Percentiles rank a stretch among this genome's conserved stretches.
Conservation (phyloP, 2,888 invertebrate genomes). For the Portevinia maculata region DNA sequence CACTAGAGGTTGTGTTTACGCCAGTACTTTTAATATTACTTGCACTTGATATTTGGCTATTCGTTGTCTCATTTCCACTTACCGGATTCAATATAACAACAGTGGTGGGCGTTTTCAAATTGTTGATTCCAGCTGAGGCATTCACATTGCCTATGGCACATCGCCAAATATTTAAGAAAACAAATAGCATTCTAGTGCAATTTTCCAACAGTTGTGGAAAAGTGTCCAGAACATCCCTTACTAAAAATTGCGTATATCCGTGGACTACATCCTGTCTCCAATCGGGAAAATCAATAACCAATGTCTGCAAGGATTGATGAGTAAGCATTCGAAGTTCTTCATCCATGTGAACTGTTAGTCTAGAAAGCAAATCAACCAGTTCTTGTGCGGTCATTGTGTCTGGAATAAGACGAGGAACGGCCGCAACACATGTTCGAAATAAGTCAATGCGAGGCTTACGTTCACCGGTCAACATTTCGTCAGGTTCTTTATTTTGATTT, state of each 20-base stretch:
- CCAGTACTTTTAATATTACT: constrained; percentile 78
- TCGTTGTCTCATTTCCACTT: constrained; percentile 80
- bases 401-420: constrained; percentile 98
- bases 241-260: constrained; percentile 97
- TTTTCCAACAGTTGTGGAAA: constrained; percentile 91
- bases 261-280: constrained; percentile 98
- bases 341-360: constrained; percentile 98
- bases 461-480: constrained; percentile 96
- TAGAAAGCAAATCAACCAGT: constrained; percentile 95
- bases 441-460: constrained; percentile 98
- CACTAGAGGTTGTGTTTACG: constrained; percentile 82
- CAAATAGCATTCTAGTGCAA: constrained; percentile 95
- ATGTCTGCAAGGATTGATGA: constrained; percentile 96
- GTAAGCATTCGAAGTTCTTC: constrained; percentile 97
- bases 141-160: constrained; percentile 86
- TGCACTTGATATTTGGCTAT: constrained; percentile 79
- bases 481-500: constrained; percentile 96
- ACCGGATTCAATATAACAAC: constrained; percentile 48
- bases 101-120: constrained; percentile 76
- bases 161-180: constrained; percentile 96
- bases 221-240: constrained; percentile 90
- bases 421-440: constrained; percentile 98
- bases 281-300: constrained; percentile 97
- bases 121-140: constrained; percentile 67
- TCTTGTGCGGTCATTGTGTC: constrained; percentile 98